Evolutionary conservation across 2,113 vertebrate species (phyloP).

Genomic region (Microtus richardsoni): DNA sequence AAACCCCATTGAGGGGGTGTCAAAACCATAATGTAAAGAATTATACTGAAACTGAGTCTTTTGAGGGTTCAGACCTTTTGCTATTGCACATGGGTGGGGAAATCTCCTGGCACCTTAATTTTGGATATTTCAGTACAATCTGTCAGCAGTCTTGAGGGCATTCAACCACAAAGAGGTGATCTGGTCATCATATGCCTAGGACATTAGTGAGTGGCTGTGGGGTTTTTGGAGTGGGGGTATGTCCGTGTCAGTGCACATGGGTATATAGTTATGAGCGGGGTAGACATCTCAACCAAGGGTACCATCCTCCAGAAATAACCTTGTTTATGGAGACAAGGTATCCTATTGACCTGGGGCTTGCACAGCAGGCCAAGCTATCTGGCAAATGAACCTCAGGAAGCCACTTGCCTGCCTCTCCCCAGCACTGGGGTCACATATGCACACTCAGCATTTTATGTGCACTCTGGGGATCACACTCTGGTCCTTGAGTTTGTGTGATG

Average conservation of each 20-base stretch:
- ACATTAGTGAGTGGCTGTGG: background rate
- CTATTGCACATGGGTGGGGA: background rate
- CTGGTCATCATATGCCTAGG: background rate
- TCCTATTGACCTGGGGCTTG: background rate
- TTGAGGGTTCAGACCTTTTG: background rate
- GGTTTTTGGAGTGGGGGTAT: background rate
- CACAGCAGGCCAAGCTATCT: too few relatives aligned
- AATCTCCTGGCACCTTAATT: background rate
- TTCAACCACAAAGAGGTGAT: too few relatives aligned
- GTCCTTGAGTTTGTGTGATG: background rate
- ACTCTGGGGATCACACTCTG: background rate
- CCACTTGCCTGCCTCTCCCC: too few relatives aligned
- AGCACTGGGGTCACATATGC: too few relatives aligned
- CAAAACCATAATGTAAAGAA: background rate
- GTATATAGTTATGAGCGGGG: background rate
- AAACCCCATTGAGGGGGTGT: background rate
- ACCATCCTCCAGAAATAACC: background rate
- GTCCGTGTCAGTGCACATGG: too few relatives aligned
- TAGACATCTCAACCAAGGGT: background rate
- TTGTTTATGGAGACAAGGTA: background rate
- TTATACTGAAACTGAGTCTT: background rate
- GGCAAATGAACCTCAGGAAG: background rate
- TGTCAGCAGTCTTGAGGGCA: background rate
- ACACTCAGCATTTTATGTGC: background rate
- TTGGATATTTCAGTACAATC: background rate